These are phyloP conservation scores for Galbula dea DNA, from an alignment of 2,113 vertebrate species.

Conservation along the genomic window DNA sequence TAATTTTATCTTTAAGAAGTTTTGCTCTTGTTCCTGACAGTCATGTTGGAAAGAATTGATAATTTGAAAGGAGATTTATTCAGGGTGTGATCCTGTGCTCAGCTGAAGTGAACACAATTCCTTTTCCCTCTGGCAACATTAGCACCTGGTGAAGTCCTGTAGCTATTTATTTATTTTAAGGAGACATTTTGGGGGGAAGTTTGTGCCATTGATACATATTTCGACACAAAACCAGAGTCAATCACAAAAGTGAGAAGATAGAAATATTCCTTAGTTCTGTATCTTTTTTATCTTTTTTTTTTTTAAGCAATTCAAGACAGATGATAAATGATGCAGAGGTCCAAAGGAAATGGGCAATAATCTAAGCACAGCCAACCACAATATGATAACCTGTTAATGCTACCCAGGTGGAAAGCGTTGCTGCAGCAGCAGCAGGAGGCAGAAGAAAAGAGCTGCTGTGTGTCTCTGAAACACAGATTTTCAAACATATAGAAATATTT, in stretches of 20 bases:
- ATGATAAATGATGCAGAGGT: neutral
- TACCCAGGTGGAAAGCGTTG: neutral
- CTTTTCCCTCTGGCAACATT: neutral
- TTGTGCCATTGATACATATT: neutral
- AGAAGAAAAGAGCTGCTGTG: slow-evolving; percentile 14
- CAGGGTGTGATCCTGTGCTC: neutral
- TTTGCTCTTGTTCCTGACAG: slow-evolving; percentile 57
- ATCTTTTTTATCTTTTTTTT: no score
- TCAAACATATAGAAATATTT: neutral
- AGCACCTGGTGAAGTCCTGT: neutral
- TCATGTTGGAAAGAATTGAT: slow-evolving; percentile 23
- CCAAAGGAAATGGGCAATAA: neutral
- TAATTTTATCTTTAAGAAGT: slow-evolving; percentile 63
- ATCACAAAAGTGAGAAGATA: neutral
- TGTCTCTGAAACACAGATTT: neutral
- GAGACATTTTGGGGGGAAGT: neutral
- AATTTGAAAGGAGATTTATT: slow-evolving; percentile 19
- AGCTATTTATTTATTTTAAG: neutral
- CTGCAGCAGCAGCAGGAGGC: slow-evolving; percentile 25
- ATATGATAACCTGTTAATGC: slow-evolving; percentile 8
- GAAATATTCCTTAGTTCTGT: neutral
- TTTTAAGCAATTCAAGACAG: neutral
- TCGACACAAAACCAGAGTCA: neutral
- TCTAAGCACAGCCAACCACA: fast-evolving
- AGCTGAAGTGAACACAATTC: neutral